Conservation (phyloP, 2,797 vertebrate genomes). For the Macrochelys suwanniensis region DNA sequence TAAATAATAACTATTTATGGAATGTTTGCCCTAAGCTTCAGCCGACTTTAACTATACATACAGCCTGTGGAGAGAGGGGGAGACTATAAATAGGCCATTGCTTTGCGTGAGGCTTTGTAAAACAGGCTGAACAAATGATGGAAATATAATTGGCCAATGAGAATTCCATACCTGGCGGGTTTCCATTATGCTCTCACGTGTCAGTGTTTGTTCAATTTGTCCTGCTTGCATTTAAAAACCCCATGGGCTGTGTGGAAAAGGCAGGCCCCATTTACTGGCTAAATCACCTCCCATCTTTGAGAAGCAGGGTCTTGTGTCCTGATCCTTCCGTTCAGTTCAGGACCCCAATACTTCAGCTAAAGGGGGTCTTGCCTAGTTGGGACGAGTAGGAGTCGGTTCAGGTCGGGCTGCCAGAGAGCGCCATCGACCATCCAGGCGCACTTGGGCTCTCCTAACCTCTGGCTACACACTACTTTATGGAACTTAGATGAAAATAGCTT, state of each 20-base stretch:
- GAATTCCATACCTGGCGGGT: background rate
- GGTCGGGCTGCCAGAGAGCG: background rate
- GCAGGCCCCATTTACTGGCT: background rate
- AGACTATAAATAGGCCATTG: background rate
- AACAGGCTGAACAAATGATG: background rate
- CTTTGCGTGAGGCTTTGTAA: background rate
- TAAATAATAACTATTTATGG: constrained; percentile 22
- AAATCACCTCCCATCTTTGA: background rate
- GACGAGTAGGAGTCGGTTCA: background rate
- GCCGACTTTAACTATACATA: constrained; percentile 8
- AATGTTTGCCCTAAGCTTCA: constrained; percentile 4
- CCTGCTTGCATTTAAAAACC: background rate
- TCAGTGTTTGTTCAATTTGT: background rate
- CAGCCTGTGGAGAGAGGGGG: background rate
- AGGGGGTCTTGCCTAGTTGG: background rate
- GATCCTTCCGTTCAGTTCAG: background rate
- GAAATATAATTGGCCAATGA: background rate
- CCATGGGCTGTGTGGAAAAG: background rate
- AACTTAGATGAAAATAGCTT: background rate
- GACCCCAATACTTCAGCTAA: background rate
- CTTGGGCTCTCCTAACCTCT: too few relatives aligned
- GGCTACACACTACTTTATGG: too few relatives aligned
- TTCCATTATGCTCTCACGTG: background rate
- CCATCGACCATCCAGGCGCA: background rate
- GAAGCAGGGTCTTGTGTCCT: background rate